phyloP scores from a whole-genome alignment of 2,113 vertebrate genomes.

The Corydoras sp. region DNA sequence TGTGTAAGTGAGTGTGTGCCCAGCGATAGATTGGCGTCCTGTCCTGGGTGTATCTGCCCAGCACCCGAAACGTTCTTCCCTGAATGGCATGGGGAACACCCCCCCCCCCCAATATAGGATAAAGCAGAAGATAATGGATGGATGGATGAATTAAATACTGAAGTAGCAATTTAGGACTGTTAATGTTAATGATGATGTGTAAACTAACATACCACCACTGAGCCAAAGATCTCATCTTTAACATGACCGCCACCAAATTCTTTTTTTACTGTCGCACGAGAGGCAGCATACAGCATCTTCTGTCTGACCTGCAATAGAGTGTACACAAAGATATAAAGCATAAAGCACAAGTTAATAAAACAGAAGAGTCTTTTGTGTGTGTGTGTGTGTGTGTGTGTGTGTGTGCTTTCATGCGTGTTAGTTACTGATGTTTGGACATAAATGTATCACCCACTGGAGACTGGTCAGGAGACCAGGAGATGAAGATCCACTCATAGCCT shows the following conservation, averaged over 20 bases:
- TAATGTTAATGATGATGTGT: background rate
- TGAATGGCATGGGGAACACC: too few species aligned
- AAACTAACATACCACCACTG: slow-evolving; percentile 72
- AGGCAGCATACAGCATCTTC: slow-evolving; percentile 96
- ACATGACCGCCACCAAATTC: slow-evolving; percentile 95
- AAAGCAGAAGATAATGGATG: too few species aligned
- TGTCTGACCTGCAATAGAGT: slow-evolving; percentile 78
- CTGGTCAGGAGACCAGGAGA: slow-evolving; percentile 96
- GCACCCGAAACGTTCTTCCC: too few species aligned
- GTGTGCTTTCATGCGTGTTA: too few species aligned
- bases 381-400: background rate
- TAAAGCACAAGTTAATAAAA: too few species aligned
- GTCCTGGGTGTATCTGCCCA: too few species aligned
- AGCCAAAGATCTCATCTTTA: slow-evolving; percentile 94
- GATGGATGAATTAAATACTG: too few species aligned
- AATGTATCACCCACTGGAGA: slow-evolving; percentile 74
- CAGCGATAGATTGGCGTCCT: too few species aligned
- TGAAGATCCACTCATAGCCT: slow-evolving; percentile 95
- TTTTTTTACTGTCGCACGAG: slow-evolving; percentile 93
- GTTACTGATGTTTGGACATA: background rate
- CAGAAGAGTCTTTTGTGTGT: background rate
- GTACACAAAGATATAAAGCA: background rate
- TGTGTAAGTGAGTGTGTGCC: too few species aligned
- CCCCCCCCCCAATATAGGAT: too few species aligned
- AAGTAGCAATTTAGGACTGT: too few species aligned